Conservation (phyloP, 2,797 vertebrate genomes). For the Orestias chungarensis region DNA sequence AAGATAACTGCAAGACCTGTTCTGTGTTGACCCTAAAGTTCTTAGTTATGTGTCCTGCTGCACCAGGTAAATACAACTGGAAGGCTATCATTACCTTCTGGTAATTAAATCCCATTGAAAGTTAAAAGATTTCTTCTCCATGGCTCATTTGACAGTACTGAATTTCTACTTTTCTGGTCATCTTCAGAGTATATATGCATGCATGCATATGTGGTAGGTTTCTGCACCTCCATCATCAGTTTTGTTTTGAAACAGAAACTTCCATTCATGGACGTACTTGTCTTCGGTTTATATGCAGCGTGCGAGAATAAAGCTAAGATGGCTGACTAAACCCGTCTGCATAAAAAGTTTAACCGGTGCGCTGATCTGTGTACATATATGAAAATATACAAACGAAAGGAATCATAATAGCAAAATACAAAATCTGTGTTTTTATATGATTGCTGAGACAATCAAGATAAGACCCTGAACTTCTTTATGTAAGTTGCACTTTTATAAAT, state of each 20-base stretch:
- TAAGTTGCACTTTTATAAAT: neutral
- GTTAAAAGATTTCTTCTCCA: neutral
- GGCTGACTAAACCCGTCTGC: no score
- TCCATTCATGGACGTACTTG: no score
- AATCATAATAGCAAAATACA: neutral
- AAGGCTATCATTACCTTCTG: conserved; percentile 9
- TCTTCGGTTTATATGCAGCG: no score
- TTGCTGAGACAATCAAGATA: neutral
- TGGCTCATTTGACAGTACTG: neutral
- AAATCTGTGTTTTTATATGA: neutral
- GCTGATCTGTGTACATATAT: neutral
- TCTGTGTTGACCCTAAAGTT: neutral
- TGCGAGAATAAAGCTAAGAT: no score
- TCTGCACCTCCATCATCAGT: neutral
- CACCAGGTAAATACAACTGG: neutral
- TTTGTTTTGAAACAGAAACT: no score
- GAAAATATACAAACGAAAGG: neutral
- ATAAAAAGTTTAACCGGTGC: neutral
- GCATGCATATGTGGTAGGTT: neutral
- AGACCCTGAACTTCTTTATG: neutral
- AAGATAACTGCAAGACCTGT: neutral
- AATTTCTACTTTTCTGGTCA: neutral
- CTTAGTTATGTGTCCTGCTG: neutral
- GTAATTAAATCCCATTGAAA: neutral
- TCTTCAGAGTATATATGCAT: neutral